Evolutionary conservation across 2,797 vertebrate genomes (phyloP).

Genomic region (Mormyrops attenuatus): DNA sequence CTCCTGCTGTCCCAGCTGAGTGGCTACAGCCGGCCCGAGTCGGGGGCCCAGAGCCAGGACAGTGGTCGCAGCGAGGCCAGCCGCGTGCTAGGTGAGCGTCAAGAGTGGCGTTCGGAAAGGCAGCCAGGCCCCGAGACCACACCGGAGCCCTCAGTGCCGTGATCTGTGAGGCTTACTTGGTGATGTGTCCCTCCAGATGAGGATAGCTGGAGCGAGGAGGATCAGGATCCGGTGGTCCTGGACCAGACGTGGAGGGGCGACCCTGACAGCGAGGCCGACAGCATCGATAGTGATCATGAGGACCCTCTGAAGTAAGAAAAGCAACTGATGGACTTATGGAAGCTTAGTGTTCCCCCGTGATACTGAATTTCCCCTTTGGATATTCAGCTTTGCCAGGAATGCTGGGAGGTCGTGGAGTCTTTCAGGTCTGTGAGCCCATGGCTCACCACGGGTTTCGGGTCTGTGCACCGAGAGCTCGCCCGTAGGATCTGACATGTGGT

Average conservation of each 20-base stretch:
- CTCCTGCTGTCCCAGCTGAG: constrained; percentile 85
- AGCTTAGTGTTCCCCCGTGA: background rate
- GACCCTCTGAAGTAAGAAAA: constrained; percentile 87
- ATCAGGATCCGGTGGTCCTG: constrained; percentile 76
- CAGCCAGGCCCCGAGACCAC: background rate
- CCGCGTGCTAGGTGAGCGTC: constrained; percentile 73
- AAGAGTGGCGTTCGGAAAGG: background rate
- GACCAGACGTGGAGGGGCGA: constrained; percentile 96
- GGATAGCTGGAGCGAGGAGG: constrained; percentile 90
- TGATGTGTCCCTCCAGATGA: constrained; percentile 66
- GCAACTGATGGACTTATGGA: too few relatives aligned
- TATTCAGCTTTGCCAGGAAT: background rate
- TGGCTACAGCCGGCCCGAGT: constrained; percentile 73
- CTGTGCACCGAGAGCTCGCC: background rate
- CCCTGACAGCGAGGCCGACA: constrained; percentile 94
- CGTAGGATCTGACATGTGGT: too few relatives aligned
- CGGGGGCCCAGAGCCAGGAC: constrained; percentile 62
- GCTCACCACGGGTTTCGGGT: background rate
- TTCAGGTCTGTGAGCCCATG: background rate
- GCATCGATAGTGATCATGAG: constrained; percentile 92
- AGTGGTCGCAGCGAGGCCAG: constrained; percentile 75
- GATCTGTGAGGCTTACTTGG: background rate
- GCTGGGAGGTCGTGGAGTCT: background rate
- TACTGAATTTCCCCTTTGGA: background rate
- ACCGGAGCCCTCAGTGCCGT: background rate